A percentile compares a stretch with the other conserved stretches of the same genome.
These are phyloP conservation scores for Takifugu flavidus DNA, from an alignment of 2,113 vertebrate genomes.

Conservation along the genomic window DNA sequence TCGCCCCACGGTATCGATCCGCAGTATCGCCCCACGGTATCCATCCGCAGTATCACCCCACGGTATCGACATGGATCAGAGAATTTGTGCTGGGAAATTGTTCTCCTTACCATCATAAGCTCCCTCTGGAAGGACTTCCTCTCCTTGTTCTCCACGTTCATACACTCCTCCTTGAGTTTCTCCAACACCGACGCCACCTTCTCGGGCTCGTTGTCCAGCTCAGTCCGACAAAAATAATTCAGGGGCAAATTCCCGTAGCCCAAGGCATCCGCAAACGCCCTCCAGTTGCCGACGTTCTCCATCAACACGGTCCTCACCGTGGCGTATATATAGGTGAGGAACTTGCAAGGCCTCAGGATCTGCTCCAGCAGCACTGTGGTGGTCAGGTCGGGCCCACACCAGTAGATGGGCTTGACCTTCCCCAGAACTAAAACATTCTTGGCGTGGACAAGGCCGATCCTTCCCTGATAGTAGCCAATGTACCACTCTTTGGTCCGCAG, in stretches of 20 bases:
- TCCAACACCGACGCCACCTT: slow-evolving; percentile 92
- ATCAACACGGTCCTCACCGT: slow-evolving; percentile 91
- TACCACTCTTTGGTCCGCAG: slow-evolving; percentile 98
- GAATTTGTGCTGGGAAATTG: not conserved
- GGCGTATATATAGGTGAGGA: slow-evolving; percentile 96
- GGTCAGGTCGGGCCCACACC: slow-evolving; percentile 86
- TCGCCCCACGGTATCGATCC: too few species aligned
- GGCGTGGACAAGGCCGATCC: slow-evolving; percentile 87
- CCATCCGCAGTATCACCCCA: too few species aligned
- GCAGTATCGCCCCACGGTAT: too few species aligned
- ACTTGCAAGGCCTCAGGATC: slow-evolving; percentile 93
- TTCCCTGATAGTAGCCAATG: slow-evolving; percentile 93
- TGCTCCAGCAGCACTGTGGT: slow-evolving; percentile 88
- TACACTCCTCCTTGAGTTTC: slow-evolving; percentile 96
- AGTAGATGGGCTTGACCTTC: slow-evolving; percentile 83
- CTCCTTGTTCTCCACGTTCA: slow-evolving; percentile 84
- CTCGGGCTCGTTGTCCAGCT: slow-evolving; percentile 90
- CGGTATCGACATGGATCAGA: too few species aligned
- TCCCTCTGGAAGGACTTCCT: slow-evolving; percentile 97
- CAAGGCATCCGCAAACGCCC: slow-evolving; percentile 87
- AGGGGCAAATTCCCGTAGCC: slow-evolving; percentile 86
- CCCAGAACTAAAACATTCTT: slow-evolving; percentile 92
- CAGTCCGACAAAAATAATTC: slow-evolving; percentile 86
- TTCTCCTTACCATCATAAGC: slow-evolving; percentile 85
- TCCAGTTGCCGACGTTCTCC: slow-evolving; percentile 95